Conservation (phyloP, 92 coral and sea anemone genomes). For the Desmophyllum pertusum region DNA sequence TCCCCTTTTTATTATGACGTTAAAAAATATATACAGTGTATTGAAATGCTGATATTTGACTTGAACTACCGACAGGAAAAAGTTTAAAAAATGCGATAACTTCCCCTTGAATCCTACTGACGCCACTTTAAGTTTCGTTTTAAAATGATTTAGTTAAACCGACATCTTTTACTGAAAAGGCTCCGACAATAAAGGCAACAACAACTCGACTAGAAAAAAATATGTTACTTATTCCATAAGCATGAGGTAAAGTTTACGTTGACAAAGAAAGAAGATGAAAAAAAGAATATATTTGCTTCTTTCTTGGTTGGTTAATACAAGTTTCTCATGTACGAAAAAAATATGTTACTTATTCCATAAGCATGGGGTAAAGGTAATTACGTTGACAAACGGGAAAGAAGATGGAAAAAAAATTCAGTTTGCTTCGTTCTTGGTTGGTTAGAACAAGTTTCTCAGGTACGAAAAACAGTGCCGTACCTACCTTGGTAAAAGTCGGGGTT, state of each 20-base stretch:
- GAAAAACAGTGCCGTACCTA: not conserved
- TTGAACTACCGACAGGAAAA: not conserved
- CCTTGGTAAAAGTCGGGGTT: not conserved
- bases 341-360: not conserved
- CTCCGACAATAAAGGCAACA: not conserved
- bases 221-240: not conserved
- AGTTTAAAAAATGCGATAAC: not conserved
- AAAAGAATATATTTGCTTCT: not conserved
- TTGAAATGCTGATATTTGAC: not conserved
- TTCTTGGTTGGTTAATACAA: not conserved
- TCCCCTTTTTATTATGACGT: too few species aligned
- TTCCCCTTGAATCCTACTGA: not conserved
- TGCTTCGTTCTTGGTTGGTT: not conserved
- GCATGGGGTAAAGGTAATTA: not conserved
- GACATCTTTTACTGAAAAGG: not conserved
- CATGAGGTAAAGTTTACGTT: not conserved
- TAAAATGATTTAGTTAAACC: not conserved
- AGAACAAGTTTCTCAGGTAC: not conserved
- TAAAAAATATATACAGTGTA: too few species aligned
- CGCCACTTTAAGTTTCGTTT: not conserved
- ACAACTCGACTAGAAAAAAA: not conserved
- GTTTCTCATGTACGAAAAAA: not conserved
- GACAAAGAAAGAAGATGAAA: not conserved
- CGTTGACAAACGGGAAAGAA: not conserved
- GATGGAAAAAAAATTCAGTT: not conserved